Percentiles rank a stretch among this genome's conserved stretches.
Evolutionary conservation across 2,888 invertebrate genomes (phyloP).

Genomic region (Plagodis pulveraria): DNA sequence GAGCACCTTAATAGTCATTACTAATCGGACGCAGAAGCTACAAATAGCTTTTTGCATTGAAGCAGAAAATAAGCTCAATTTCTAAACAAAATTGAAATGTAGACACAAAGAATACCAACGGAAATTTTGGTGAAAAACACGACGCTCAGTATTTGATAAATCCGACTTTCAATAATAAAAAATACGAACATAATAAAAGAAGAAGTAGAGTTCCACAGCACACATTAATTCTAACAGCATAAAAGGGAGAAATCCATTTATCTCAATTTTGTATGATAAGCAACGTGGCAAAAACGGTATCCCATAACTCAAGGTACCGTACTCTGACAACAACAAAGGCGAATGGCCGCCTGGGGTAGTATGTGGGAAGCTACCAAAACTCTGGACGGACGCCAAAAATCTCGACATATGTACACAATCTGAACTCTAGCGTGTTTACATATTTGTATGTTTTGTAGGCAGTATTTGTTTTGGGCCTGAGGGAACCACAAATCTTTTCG

Average conservation of each 20-base stretch:
- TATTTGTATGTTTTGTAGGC: slow-evolving; percentile 44
- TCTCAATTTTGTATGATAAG: slow-evolving; percentile 41
- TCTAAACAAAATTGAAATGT: not conserved
- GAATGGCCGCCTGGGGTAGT: slow-evolving; percentile 60
- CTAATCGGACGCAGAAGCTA: slow-evolving; percentile 24
- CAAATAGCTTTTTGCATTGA: slow-evolving; percentile 9
- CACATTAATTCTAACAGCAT: slow-evolving; percentile 20
- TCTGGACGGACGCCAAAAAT: slow-evolving; percentile 68
- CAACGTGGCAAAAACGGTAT: slow-evolving; percentile 49
- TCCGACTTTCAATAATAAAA: not conserved
- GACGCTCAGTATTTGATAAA: too few relatives aligned
- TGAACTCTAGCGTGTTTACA: slow-evolving; percentile 37
- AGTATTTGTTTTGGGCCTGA: slow-evolving; percentile 58
- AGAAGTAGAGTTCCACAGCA: slow-evolving; percentile 10
- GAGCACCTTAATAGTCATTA: slow-evolving; percentile 33
- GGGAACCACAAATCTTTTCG: slow-evolving; percentile 52
- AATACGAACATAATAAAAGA: slow-evolving; percentile 18
- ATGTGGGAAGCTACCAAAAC: slow-evolving; percentile 56
- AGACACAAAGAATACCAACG: not conserved
- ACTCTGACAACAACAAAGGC: slow-evolving; percentile 61
- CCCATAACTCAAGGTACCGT: slow-evolving; percentile 57
- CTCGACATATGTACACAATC: slow-evolving; percentile 50
- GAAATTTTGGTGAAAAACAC: too few relatives aligned
- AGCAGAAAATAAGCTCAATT: slow-evolving; percentile 10
- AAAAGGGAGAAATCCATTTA: slow-evolving; percentile 37